phyloP scores from a whole-genome alignment of 2,113 vertebrate species.

The Platichthys flesus region DNA sequence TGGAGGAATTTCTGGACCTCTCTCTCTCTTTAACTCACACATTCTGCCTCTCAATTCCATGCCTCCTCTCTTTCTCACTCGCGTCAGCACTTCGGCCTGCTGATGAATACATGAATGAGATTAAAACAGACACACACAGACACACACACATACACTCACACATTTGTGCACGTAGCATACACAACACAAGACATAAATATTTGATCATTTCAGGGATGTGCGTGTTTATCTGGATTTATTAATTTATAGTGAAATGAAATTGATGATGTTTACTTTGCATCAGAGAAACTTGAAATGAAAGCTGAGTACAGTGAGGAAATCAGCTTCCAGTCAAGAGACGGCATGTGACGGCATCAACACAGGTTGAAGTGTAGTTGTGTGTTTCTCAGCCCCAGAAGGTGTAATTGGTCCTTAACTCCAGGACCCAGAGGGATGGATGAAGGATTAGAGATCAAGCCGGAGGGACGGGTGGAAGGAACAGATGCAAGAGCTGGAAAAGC shows the following conservation, averaged over 20 bases:
- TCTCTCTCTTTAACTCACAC: slow-evolving; percentile 58
- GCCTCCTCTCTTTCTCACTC: slow-evolving; percentile 67
- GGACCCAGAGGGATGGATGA: slow-evolving; percentile 45
- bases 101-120: slow-evolving; percentile 80
- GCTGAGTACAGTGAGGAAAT: not conserved
- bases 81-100: slow-evolving; percentile 73
- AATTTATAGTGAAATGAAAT: too few species aligned
- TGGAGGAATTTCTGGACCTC: slow-evolving; percentile 17
- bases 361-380: slow-evolving; percentile 2
- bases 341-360: not conserved
- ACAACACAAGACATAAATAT: slow-evolving; percentile 33
- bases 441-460: slow-evolving; percentile 42
- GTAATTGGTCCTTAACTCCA: slow-evolving; percentile 62
- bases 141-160: slow-evolving; percentile 13
- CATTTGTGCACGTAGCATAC: slow-evolving; percentile 3
- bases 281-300: too few species aligned
- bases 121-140: slow-evolving; percentile 49
- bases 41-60: slow-evolving; percentile 62
- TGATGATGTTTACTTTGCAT: too few species aligned
- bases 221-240: too few species aligned
- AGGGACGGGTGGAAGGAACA: slow-evolving; percentile 29
- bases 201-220: slow-evolving; percentile 7
- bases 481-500: slow-evolving; percentile 48
- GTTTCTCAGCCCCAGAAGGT: slow-evolving; percentile 44
- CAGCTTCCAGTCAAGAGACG: not conserved